Percentiles rank a stretch among this genome's conserved stretches.
Evolutionary conservation across 2,797 vertebrate genomes (phyloP).

Genomic region (Pachyuromys duprasi): DNA sequence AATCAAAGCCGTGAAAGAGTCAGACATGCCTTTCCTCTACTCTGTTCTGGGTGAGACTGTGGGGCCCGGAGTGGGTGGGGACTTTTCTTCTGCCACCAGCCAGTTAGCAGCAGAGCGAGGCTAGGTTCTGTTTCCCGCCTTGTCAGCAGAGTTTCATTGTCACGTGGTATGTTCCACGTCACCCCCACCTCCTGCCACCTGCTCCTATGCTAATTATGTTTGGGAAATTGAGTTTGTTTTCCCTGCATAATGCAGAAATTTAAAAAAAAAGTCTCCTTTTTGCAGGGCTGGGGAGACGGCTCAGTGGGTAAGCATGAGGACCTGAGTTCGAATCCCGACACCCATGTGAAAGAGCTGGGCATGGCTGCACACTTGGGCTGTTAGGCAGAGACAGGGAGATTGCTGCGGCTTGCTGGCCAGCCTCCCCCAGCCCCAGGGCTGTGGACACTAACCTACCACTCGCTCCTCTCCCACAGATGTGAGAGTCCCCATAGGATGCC

Average conservation of each 20-base stretch:
- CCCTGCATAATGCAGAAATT: background rate
- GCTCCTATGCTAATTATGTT: background rate
- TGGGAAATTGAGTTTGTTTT: slow-evolving; percentile 14
- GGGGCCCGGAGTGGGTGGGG: slow-evolving; percentile 6
- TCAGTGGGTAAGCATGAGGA: background rate
- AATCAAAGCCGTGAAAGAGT: background rate
- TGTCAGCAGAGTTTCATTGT: background rate
- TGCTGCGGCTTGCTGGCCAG: background rate
- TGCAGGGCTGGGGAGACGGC: background rate
- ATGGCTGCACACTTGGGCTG: no score
- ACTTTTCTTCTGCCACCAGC: slow-evolving; percentile 33
- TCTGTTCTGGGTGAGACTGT: background rate
- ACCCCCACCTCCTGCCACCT: background rate
- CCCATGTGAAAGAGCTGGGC: background rate
- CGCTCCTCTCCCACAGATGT: background rate
- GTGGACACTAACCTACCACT: accelerated
- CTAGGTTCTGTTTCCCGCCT: slow-evolving; percentile 4
- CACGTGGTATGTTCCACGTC: background rate
- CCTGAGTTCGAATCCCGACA: background rate
- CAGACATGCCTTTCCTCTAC: background rate
- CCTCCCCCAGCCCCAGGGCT: background rate
- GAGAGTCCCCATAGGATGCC: background rate
- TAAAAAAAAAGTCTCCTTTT: background rate
- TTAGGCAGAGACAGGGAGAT: background rate
- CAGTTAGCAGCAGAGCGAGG: background rate